A percentile compares a stretch with the other conserved stretches of the same genome.
phyloP scores from a whole-genome alignment of 2,888 invertebrate species.

The Minunthozetes semirufus region DNA sequence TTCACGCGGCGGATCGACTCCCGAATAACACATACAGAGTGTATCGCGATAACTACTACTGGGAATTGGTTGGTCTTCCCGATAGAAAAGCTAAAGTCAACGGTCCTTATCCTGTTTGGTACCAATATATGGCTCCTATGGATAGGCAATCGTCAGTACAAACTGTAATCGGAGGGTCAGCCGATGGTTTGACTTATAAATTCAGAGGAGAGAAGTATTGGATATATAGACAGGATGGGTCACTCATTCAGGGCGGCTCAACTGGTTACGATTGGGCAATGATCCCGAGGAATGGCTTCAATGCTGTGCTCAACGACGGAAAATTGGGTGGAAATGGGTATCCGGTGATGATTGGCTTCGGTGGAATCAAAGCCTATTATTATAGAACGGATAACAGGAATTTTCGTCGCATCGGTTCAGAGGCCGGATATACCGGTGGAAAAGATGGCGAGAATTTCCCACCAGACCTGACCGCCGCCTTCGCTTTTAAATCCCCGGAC shows the following conservation, averaged over 20 bases:
- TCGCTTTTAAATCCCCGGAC: neutral
- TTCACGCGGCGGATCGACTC: neutral
- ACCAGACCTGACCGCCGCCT: neutral
- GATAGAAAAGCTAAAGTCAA: neutral
- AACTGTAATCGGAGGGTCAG: neutral
- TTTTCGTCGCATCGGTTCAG: no score
- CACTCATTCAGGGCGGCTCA: neutral
- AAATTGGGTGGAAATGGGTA: neutral
- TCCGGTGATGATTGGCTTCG: neutral
- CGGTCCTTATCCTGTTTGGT: neutral
- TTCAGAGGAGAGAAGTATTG: neutral
- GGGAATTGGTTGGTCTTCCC: neutral
- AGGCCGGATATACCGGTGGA: neutral
- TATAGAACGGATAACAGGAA: neutral
- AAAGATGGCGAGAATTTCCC: neutral
- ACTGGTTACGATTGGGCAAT: neutral
- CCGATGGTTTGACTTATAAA: neutral
- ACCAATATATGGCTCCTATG: neutral
- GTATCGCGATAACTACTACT: neutral
- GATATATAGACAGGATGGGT: neutral
- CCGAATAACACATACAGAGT: neutral
- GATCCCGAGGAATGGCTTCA: neutral
- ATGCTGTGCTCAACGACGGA: neutral
- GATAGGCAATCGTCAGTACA: neutral
- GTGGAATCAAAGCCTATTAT: neutral